A percentile compares a stretch with the other conserved stretches of the same genome.
Conservation (phyloP, 2,113 vertebrate genomes). For the Australoheros scitulus region DNA sequence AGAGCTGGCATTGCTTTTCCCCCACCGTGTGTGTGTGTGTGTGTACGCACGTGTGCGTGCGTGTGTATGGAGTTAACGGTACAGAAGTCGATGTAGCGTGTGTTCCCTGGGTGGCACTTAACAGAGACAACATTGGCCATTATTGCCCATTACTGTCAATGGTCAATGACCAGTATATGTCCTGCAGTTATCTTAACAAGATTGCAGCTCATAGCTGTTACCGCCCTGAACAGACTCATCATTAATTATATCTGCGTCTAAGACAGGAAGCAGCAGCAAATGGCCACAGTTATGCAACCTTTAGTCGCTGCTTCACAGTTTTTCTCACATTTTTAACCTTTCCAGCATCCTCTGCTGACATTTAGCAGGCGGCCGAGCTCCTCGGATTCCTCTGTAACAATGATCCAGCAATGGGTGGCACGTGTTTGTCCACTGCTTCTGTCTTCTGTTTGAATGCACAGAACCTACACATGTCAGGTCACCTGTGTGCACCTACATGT, state of each 20-base stretch:
- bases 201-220: slow-evolving; percentile 34
- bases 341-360: neutral
- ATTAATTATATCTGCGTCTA: slow-evolving; percentile 26
- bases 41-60: neutral
- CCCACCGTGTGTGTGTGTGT: neutral
- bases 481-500: slow-evolving; percentile 28
- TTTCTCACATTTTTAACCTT: neutral
- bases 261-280: slow-evolving; percentile 36
- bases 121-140: slow-evolving; percentile 55
- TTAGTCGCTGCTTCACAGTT: slow-evolving; percentile 3
- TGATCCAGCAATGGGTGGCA: neutral
- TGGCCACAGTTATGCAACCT: neutral
- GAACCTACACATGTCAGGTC: slow-evolving; percentile 32
- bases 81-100: slow-evolving; percentile 33
- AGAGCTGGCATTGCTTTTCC: slow-evolving; percentile 55
- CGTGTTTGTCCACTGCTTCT: neutral
- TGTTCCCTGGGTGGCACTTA: slow-evolving; percentile 57
- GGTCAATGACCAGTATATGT: slow-evolving; percentile 56
- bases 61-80: slow-evolving; percentile 27
- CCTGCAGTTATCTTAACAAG: slow-evolving; percentile 56
- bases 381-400: neutral
- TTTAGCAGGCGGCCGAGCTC: neutral
- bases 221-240: slow-evolving; percentile 29
- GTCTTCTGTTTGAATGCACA: neutral
- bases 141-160: slow-evolving; percentile 63